Percentiles rank a stretch among this genome's conserved stretches.
Conservation (phyloP, 2,113 vertebrate genomes). For the Protobothrops flavoviridis region DNA sequence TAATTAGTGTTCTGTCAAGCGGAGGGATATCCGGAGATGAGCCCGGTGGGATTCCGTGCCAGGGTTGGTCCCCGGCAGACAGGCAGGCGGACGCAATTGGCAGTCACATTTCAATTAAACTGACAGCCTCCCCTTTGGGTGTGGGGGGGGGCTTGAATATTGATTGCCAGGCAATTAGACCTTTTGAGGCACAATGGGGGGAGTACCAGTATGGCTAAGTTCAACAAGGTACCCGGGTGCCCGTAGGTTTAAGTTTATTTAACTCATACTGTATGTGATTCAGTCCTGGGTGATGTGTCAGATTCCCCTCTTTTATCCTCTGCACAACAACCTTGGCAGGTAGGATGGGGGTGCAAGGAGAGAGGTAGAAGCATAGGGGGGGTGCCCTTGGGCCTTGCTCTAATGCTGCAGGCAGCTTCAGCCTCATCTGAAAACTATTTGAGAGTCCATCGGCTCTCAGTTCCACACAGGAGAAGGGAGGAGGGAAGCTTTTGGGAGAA, state of each 20-base stretch:
- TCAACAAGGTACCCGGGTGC: neutral
- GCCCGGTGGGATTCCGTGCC: constrained; percentile 38
- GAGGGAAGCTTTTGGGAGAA: too few species aligned
- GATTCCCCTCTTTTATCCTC: neutral
- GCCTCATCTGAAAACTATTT: neutral
- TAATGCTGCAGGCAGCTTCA: neutral
- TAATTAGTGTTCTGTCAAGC: constrained; percentile 74
- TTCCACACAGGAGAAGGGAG: neutral
- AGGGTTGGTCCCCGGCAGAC: constrained; percentile 57
- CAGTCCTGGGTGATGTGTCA: neutral
- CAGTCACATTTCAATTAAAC: constrained; percentile 53
- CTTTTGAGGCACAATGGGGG: neutral
- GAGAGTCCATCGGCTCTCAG: neutral
- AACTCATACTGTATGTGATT: too few species aligned
- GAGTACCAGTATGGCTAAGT: rapidly evolving
- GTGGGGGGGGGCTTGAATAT: constrained; percentile 2
- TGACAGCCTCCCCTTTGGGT: constrained; percentile 46
- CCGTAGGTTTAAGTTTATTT: neutral
- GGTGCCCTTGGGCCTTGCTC: neutral
- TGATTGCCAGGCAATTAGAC: constrained; percentile 1
- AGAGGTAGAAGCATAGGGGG: neutral
- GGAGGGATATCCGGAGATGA: constrained; percentile 66
- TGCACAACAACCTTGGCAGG: neutral
- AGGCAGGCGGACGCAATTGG: constrained; percentile 38
- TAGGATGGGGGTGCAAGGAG: neutral